Conservation (phyloP, 2,888 invertebrate species). For the Dasypolia templi region DNA sequence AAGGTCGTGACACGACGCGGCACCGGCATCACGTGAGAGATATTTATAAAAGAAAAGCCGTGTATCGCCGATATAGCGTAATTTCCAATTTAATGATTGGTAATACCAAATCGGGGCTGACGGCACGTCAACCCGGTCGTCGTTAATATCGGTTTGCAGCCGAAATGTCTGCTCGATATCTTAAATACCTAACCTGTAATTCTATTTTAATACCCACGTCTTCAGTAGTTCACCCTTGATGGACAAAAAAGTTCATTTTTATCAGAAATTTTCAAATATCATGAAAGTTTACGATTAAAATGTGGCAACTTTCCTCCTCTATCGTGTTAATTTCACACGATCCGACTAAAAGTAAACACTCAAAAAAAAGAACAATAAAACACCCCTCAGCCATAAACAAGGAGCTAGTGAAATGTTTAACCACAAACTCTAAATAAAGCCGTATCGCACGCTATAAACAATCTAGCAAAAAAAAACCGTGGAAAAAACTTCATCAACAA, state of each 20-base stretch:
- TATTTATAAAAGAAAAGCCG: conserved; percentile 90
- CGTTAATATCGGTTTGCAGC: conserved; percentile 79
- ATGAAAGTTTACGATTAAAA: conserved; percentile 17
- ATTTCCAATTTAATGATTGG: conserved; percentile 91
- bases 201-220: conserved; percentile 65
- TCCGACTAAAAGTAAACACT: conserved; percentile 77
- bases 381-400: conserved; percentile 86
- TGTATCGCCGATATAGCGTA: conserved; percentile 89
- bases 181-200: conserved; percentile 68
- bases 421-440: conserved; percentile 88
- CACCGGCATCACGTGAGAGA: conserved; percentile 89
- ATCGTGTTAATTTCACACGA: conserved; percentile 75
- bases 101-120: conserved; percentile 87
- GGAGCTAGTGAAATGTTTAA: conserved; percentile 87
- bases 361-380: conserved; percentile 79
- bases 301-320: conserved; percentile 50
- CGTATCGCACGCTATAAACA: conserved; percentile 83
- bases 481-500: conserved; percentile 87
- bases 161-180: conserved; percentile 71
- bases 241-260: conserved; percentile 30
- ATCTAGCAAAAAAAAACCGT: conserved; percentile 79
- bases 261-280: conserved; percentile 9
- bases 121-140: conserved; percentile 83
- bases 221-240: conserved; percentile 44
- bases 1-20: conserved; percentile 89